These are phyloP conservation scores for Centropristis striata DNA, from an alignment of 2,113 vertebrate species.

Conservation along the genomic window DNA sequence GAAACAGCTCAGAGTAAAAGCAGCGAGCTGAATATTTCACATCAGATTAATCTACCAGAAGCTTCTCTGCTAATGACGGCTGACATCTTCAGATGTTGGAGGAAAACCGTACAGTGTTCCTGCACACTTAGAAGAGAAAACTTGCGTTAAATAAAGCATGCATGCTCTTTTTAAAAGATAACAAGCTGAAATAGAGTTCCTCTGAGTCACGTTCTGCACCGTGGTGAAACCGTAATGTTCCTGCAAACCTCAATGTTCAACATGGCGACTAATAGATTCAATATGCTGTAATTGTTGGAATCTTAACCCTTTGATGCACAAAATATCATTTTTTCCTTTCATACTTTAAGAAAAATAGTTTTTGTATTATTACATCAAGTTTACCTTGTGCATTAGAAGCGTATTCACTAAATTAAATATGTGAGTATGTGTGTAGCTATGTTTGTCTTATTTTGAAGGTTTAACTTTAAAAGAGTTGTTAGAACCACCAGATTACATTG, in stretches of 20 bases:
- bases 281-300: not conserved
- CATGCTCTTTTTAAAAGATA: not conserved
- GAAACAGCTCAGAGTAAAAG: conserved; percentile 6
- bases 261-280: not conserved
- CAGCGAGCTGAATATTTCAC: conserved; percentile 62
- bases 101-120: not conserved
- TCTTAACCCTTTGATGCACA: not conserved
- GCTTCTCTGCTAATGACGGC: conserved; percentile 16
- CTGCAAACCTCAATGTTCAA: not conserved
- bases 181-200: not conserved
- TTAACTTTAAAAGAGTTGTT: too few species aligned
- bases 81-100: not conserved
- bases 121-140: not conserved
- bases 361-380: too few species aligned
- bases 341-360: too few species aligned
- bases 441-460: too few species aligned
- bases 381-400: too few species aligned
- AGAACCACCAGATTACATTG: too few species aligned
- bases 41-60: conserved; percentile 23
- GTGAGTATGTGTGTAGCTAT: too few species aligned
- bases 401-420: too few species aligned
- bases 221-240: not conserved
- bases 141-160: not conserved
- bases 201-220: conserved; percentile 21
- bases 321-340: too few species aligned